Base-by-base conservation (phyloP, 64 coral and sea anemone genomes). In the Pocillopora damicornis region DNA sequence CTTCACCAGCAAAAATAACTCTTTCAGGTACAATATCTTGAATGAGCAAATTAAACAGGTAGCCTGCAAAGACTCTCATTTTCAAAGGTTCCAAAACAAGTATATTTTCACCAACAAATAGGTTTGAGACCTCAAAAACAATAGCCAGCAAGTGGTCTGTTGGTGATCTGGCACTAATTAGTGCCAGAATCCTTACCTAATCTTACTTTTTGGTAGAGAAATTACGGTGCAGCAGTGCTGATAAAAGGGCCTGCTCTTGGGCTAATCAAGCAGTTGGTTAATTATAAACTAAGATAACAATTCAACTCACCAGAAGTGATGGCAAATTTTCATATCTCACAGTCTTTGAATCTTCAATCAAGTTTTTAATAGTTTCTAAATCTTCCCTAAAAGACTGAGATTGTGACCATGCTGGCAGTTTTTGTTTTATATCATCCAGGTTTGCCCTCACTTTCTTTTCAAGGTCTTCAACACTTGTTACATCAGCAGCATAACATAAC, bases 341-440 rank as follows among this genome's bases (percentile, higher is more conserved):
- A 37, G 34, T 73, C 81, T 85, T 85, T 18, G 81, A 85, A 71
- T 85, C 81, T 72, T 73, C 42, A 58, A 85, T 85, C 81, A 85
- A 58, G 8, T 23, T 85, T 85, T 85, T 5, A 72, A 85, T 73
- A 11, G 17, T 73, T 5, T 71, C 38, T 25, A 58, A 72, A 71
- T 85, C 81, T 58, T 85, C 20, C 1, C 1, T 15, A 14, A 72
- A 57, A n/a, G 18, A 58, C 15, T 37, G 17, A 18, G 37, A 51
- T 57, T 18, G 42, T 77, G 75, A 17, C 75, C 75, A 77, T 18
- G 37, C 57, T 77, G 63, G 81, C 5, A 85, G 3, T 35, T 68
- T 58, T 58, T 12, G 25, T n/a, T 57, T 71, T 20, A 85, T 23
- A 12, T 72, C 64, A 2, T 30, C 38, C 37, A 85, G 15, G 42